Base-by-base conservation (phyloP, 2,888 invertebrate species). In the Limnephilus auricula region DNA sequence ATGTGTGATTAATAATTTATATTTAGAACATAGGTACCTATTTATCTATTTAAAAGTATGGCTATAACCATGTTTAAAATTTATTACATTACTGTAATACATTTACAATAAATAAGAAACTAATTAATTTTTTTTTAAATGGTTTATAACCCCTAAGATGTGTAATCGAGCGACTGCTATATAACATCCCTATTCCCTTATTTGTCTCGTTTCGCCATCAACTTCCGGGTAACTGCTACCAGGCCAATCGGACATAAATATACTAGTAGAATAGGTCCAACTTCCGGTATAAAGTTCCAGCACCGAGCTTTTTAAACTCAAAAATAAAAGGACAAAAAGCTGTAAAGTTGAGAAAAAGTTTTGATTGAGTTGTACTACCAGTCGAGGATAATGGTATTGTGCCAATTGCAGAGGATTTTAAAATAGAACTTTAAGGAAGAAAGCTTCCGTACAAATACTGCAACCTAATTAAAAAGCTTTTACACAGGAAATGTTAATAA, bases 331-430 rank as follows among this genome's bases (percentile, higher is more conserved):
- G 34, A 34, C 12, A 32, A 82, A 31, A 82, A 37, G 82, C 34
- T 82, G 82, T 32, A 82, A 82, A 82, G 34, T 82, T 82, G 82
- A 10, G 34, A 31, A 82, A 82, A 82, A 82, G 82, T 82, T 65
- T 65, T 65, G 65, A 65, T 65, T 65, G 65, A 65, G 65, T 65
- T 65, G 65, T 65, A 65, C 50, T 65, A 65, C 65, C 25, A 65
- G 65, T 65, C 65, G 25, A n/a, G 65, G 65, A 65, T 65, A 65
- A n/a, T 65, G 25, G 65, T 65, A 65, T 65, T n/a, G 65, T 25
- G 65, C 65, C 65, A 65, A 65, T 65, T 65, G 25, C 25, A 25
- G 50, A 65, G 65, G n/a, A 65, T 65, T 65, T 65, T 9, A 65
- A 65, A 65, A 65, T 65, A 65, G 65, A 65, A 2, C 25, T 65